Evolutionary conservation across 2,113 vertebrate genomes (phyloP).

Genomic region (Spilogale gracilis): DNA sequence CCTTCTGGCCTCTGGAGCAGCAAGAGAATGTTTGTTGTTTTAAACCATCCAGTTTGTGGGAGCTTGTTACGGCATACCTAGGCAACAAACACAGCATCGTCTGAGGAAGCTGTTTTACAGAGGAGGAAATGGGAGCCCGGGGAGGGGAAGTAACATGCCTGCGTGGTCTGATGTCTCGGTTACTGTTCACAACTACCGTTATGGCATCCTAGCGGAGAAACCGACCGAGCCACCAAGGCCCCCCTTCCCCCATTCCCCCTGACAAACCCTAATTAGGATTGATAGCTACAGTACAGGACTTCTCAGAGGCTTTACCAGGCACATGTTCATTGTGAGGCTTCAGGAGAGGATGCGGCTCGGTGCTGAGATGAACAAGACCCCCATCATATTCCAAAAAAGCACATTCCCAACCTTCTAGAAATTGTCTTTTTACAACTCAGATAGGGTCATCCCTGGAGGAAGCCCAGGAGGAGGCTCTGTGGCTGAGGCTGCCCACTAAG

Average conservation of each 20-base stretch:
- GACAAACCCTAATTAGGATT: not conserved
- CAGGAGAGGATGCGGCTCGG: not conserved
- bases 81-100: rapidly evolving
- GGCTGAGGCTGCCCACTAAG: not conserved
- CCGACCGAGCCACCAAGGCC: not conserved
- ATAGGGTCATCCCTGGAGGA: not conserved
- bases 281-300: not conserved
- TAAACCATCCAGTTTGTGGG: not conserved
- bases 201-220: not conserved
- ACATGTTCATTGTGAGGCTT: not conserved
- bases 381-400: not conserved
- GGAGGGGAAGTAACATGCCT: not conserved
- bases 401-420: not conserved
- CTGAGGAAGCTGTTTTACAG: not conserved
- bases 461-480: not conserved
- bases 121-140: not conserved
- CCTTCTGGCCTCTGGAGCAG: not conserved
- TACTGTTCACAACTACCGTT: not conserved
- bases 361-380: not conserved
- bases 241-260: not conserved
- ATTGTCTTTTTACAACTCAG: not conserved
- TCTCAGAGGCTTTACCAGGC: constrained; percentile 6
- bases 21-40: not conserved
- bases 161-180: not conserved
- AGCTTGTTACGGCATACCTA: not conserved